These are phyloP conservation scores for Sus cebifrons DNA, from an alignment of 2,797 vertebrate species.

Conservation along the genomic window DNA sequence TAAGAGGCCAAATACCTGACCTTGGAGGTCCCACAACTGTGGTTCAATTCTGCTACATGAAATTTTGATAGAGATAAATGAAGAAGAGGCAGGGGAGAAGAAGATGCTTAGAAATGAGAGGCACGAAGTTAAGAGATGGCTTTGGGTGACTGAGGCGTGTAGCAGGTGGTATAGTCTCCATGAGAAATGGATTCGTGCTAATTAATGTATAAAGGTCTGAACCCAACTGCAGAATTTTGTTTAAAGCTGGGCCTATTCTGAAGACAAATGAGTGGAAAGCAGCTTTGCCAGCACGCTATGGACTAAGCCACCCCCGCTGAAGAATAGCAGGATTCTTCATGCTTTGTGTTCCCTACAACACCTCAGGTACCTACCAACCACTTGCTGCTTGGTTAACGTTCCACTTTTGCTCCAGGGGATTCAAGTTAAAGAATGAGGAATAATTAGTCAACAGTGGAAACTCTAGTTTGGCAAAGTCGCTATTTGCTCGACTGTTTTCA, in stretches of 20 bases:
- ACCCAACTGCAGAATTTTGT: neutral
- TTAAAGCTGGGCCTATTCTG: neutral
- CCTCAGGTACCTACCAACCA: neutral
- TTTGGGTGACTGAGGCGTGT: neutral
- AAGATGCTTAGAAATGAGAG: neutral
- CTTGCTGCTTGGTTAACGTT: neutral
- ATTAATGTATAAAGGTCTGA: neutral
- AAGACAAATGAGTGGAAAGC: neutral
- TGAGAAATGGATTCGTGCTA: neutral
- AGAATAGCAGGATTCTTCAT: neutral
- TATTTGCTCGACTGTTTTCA: conserved; percentile 31
- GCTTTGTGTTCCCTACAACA: neutral
- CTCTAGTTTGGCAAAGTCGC: neutral
- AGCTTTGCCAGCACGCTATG: neutral
- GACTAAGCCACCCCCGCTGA: neutral
- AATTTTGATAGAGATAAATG: neutral
- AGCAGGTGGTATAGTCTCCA: neutral
- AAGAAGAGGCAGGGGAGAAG: neutral
- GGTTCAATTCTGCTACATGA: neutral
- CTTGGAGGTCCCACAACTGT: neutral
- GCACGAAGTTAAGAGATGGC: neutral
- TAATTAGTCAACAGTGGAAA: conserved; percentile 35
- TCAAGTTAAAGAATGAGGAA: conserved; percentile 52
- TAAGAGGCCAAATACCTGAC: neutral
- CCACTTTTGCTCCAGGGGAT: conserved; percentile 22